phyloP scores from a whole-genome alignment of 1,140 invertebrate genomes.

The Monochamus saltuarius region DNA sequence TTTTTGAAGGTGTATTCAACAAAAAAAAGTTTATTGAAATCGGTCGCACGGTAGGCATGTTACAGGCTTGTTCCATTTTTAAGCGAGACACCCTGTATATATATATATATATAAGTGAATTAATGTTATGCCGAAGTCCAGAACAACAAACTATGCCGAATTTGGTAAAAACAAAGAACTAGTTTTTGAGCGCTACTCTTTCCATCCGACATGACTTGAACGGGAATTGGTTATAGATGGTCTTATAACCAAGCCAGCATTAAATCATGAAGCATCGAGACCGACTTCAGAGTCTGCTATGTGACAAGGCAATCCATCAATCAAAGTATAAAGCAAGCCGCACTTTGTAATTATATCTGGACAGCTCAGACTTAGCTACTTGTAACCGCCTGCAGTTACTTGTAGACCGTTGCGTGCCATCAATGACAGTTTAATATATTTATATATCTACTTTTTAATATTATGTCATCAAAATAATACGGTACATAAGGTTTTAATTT shows the following conservation, averaged over 20 bases:
- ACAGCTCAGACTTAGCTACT: conserved; percentile 18
- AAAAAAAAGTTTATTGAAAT: no score
- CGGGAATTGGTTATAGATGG: conserved; percentile 33
- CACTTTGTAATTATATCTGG: conserved; percentile 30
- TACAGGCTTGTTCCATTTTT: no score
- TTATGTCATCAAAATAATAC: no score
- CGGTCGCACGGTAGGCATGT: no score
- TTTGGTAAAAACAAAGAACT: conserved; percentile 23
- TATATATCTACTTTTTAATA: no score
- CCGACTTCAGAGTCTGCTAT: conserved; percentile 18
- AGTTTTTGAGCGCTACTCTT: conserved; percentile 34
- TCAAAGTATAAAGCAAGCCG: conserved; percentile 35
- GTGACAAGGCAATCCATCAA: conserved; percentile 37
- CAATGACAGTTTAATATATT: no score
- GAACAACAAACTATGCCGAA: conserved; percentile 15
- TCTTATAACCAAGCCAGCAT: conserved; percentile 21
- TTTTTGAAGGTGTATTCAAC: no score
- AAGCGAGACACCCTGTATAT: no score
- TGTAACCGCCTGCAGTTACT: conserved; percentile 6
- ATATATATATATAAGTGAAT: no score
- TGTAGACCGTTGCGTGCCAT: not conserved
- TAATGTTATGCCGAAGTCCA: no score
- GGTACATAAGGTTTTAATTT: no score
- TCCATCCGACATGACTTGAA: conserved; percentile 27
- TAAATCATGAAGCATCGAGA: conserved; percentile 33